Conservation (phyloP, 2,797 vertebrate species). For the Coregonus sp. region DNA sequence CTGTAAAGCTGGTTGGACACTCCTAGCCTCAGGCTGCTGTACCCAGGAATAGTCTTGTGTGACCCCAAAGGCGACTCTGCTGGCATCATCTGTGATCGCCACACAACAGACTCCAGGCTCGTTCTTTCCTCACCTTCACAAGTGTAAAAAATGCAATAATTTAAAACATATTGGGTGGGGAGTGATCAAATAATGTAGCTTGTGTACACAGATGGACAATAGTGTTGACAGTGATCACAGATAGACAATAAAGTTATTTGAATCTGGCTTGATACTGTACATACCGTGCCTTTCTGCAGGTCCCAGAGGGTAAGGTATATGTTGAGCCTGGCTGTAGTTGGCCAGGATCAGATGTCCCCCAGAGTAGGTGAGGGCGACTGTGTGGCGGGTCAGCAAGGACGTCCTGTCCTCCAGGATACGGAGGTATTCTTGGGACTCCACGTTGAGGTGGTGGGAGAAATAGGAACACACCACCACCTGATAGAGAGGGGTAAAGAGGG, state of each 20-base stretch:
- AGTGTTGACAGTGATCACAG: not conserved
- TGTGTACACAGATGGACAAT: not conserved
- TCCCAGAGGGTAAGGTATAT: constrained; percentile 62
- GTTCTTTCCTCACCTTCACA: constrained; percentile 65
- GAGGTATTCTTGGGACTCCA: constrained; percentile 60
- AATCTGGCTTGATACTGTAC: not conserved
- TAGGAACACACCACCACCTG: constrained; percentile 69
- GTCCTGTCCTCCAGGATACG: constrained; percentile 58
- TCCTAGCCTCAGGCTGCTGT: constrained; percentile 50
- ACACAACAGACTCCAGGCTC: constrained; percentile 65
- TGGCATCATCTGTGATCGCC: constrained; percentile 54
- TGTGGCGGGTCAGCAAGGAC: constrained; percentile 63
- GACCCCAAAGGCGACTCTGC: constrained; percentile 61
- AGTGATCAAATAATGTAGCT: not conserved
- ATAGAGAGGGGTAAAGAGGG: not conserved
- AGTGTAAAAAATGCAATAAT: too few relatives aligned
- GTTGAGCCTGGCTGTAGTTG: constrained; percentile 59
- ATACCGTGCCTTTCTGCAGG: constrained; percentile 47
- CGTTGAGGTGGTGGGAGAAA: constrained; percentile 55
- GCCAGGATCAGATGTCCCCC: constrained; percentile 62
- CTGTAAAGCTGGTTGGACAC: constrained; percentile 43
- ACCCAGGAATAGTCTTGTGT: constrained; percentile 63
- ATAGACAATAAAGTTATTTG: not conserved
- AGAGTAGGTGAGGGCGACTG: constrained; percentile 52
- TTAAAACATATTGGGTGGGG: too few relatives aligned